Evolutionary conservation across 2,113 vertebrate genomes (phyloP).

Genomic region (pig (Sus scrofa)): DNA sequence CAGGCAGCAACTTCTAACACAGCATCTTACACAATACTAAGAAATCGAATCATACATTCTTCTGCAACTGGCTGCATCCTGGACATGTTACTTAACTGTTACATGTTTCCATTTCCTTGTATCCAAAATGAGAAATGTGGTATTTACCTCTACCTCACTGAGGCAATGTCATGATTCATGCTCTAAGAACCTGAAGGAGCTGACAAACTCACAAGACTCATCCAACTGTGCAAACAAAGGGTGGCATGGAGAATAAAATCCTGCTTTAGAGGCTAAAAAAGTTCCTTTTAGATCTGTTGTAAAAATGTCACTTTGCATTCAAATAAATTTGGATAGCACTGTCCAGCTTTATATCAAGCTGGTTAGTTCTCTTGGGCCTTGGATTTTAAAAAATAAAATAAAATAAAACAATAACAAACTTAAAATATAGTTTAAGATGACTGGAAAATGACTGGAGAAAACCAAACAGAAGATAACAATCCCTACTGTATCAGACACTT

Average conservation of each 20-base stretch:
- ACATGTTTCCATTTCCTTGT: background rate
- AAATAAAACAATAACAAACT: background rate
- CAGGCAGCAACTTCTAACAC: background rate
- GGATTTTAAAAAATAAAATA: background rate
- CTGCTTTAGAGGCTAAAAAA: background rate
- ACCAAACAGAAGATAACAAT: background rate
- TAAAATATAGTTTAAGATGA: conserved; percentile 35
- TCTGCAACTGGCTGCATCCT: background rate
- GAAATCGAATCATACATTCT: background rate
- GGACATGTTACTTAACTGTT: background rate
- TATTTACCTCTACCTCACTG: background rate
- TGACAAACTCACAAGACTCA: background rate
- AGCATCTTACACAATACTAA: conserved; percentile 21
- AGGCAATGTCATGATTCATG: background rate
- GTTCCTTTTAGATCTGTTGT: background rate
- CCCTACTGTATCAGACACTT: background rate
- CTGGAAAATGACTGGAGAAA: background rate
- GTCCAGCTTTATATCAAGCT: background rate
- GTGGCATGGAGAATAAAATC: background rate
- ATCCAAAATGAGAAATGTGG: background rate
- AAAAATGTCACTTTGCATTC: conserved; percentile 5
- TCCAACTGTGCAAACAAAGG: conserved; percentile 1
- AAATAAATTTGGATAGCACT: background rate
- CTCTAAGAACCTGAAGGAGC: conserved; percentile 1
- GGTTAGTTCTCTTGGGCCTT: background rate